Percentiles rank a stretch among this genome's conserved stretches.
These are phyloP conservation scores for Rhaphigaster nebulosa DNA, from an alignment of 2,888 invertebrate species.

Conservation along the genomic window DNA sequence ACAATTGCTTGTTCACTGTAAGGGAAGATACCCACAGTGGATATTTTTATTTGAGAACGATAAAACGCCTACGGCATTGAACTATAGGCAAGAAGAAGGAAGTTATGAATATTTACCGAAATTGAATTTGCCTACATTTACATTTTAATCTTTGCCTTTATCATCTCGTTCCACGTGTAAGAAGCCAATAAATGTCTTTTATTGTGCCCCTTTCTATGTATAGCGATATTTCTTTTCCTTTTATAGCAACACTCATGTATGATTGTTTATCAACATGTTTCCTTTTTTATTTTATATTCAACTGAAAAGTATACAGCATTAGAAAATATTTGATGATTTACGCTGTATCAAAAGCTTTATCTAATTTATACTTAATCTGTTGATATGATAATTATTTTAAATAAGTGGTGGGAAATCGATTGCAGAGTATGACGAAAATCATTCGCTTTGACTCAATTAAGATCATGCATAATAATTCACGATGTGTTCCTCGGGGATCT, in stretches of 20 bases:
- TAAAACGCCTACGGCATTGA: background rate
- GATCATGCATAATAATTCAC: too few relatives aligned
- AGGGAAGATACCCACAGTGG: background rate
- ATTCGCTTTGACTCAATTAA: too few relatives aligned
- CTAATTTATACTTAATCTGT: too few relatives aligned
- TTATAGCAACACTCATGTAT: background rate
- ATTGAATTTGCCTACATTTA: background rate
- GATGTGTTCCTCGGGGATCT: too few relatives aligned
- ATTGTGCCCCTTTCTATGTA: background rate
- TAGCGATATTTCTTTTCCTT: background rate
- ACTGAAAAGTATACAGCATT: background rate
- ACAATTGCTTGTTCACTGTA: too few relatives aligned
- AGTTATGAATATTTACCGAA: slow-evolving; percentile 14
- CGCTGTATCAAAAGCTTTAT: too few relatives aligned
- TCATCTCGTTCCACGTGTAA: background rate
- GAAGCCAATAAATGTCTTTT: background rate
- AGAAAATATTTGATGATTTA: too few relatives aligned
- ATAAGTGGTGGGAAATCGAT: too few relatives aligned
- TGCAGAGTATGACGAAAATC: too few relatives aligned
- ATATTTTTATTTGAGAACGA: background rate
- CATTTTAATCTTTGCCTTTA: slow-evolving; percentile 22
- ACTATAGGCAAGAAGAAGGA: background rate
- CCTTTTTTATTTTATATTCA: background rate
- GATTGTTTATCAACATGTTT: background rate
- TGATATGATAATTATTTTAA: too few relatives aligned